phyloP scores from a whole-genome alignment of 1,140 invertebrate genomes.

The Rhagoletis pomonella region DNA sequence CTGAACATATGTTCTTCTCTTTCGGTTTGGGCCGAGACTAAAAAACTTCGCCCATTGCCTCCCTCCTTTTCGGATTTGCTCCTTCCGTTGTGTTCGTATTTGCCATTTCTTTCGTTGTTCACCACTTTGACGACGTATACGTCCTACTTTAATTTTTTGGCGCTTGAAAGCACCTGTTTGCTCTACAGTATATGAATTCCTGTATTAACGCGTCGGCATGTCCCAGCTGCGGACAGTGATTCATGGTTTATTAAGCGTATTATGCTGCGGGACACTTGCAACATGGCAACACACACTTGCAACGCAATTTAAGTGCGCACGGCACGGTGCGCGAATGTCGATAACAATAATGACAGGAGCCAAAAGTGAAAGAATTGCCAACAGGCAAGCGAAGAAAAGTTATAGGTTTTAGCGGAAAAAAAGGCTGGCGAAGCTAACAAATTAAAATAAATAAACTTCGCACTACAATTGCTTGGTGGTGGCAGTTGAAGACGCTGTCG shows the following conservation, averaged over 20 bases:
- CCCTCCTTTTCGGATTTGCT: no score
- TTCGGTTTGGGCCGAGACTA: no score
- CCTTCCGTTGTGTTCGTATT: no score
- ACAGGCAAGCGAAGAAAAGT: background rate
- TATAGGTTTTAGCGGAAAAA: constrained; percentile 25
- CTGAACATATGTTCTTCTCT: no score
- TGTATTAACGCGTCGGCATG: constrained; percentile 37
- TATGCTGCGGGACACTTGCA: constrained; percentile 63
- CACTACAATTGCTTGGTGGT: constrained; percentile 31
- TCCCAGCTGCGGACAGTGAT: constrained; percentile 67
- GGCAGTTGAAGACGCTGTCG: background rate
- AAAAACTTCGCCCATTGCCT: no score
- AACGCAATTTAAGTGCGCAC: background rate
- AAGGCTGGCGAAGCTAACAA: background rate
- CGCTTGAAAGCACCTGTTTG: background rate
- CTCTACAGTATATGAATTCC: background rate
- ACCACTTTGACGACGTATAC: no score
- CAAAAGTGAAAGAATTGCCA: background rate
- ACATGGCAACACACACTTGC: constrained; percentile 8
- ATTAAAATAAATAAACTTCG: constrained; percentile 45
- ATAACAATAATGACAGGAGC: constrained; percentile 25
- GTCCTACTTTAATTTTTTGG: no score
- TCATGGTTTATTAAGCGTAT: constrained; percentile 74
- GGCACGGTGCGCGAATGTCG: background rate
- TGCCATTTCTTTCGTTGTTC: no score